Conservation (phyloP, 2,113 vertebrate species). For the Crotalus helleri region DNA sequence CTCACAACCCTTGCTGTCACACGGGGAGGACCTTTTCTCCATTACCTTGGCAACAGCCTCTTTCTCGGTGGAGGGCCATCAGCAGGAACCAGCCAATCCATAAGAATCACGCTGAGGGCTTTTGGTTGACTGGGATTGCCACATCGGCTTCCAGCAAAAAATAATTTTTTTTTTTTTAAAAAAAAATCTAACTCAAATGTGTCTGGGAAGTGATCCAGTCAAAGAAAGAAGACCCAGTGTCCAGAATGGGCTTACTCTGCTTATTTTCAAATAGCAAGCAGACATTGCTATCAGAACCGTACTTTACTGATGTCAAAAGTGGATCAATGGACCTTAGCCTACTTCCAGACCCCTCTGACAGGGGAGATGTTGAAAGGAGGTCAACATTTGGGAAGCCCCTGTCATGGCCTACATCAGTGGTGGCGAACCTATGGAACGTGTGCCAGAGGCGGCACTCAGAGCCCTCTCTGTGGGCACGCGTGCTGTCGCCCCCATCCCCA, state of each 20-base stretch:
- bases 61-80: background rate
- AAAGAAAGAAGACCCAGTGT: no score
- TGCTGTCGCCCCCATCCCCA: no score
- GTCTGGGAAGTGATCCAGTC: background rate
- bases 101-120: background rate
- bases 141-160: background rate
- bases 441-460: no score
- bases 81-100: conserved; percentile 12
- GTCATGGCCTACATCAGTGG: no score
- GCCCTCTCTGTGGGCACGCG: no score
- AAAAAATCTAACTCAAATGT: background rate
- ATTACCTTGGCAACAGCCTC: conserved; percentile 10
- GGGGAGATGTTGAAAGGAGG: no score
- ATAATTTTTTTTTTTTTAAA: no score
- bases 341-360: background rate
- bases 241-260: background rate
- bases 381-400: background rate
- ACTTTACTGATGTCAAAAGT: background rate
- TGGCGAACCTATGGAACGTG: no score
- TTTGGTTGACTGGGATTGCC: background rate
- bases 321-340: background rate
- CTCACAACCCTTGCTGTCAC: background rate
- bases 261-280: background rate
- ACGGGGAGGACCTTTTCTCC: background rate
- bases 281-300: background rate